These are phyloP conservation scores for Ethmia dodecea DNA, from an alignment of 2,888 invertebrate species.

Conservation along the genomic window DNA sequence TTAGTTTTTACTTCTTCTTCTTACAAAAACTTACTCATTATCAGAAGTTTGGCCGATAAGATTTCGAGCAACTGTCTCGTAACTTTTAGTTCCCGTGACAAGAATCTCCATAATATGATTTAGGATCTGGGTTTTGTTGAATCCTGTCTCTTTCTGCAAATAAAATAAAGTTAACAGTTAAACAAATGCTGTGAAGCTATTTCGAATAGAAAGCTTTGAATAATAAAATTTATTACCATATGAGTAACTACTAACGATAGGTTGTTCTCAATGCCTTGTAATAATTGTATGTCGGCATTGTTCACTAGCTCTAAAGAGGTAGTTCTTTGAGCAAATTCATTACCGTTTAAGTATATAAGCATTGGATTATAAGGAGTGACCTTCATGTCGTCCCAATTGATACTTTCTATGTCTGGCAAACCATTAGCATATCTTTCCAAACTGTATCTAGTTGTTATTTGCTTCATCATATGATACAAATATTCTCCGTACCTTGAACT, in stretches of 20 bases:
- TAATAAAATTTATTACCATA: conserved; percentile 44
- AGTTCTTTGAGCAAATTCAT: conserved; percentile 77
- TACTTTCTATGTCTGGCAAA: conserved; percentile 73
- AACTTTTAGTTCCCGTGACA: conserved; percentile 51
- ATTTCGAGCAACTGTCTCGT: conserved; percentile 46
- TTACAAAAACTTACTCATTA: conserved; percentile 35
- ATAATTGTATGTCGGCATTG: conserved; percentile 34
- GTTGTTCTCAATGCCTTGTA: conserved; percentile 55
- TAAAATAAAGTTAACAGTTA: conserved; percentile 8
- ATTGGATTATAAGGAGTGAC: conserved; percentile 77
- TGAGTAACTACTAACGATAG: conserved; percentile 40
- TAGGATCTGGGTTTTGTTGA: conserved; percentile 56
- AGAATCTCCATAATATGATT: conserved; percentile 60
- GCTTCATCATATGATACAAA: conserved; percentile 80
- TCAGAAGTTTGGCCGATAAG: conserved; percentile 33
- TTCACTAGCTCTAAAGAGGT: conserved; percentile 53
- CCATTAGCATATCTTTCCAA: conserved; percentile 84
- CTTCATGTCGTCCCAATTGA: conserved; percentile 69
- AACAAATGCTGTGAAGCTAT: background rate
- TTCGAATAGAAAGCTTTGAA: background rate
- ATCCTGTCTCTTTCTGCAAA: conserved; percentile 53
- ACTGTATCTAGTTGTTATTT: conserved; percentile 83
- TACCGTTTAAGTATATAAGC: conserved; percentile 80
- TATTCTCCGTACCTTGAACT: conserved; percentile 77
- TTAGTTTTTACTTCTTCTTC: background rate